Conservation (phyloP, 1,140 invertebrate species). For the Eueides isabella region DNA sequence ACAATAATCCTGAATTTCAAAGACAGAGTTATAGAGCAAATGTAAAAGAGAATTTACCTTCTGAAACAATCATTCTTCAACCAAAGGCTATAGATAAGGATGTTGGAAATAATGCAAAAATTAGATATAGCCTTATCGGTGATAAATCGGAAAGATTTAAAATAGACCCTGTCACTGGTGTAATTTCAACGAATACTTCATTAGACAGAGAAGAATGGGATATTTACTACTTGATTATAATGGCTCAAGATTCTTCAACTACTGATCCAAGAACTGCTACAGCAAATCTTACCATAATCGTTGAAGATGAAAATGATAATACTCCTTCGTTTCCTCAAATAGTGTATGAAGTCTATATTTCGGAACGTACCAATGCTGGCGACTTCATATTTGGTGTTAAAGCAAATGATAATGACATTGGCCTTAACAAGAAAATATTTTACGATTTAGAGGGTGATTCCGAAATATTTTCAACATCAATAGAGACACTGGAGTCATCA, state of each 20-base stretch:
- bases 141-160: constrained; percentile 90
- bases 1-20: constrained; percentile 93
- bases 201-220: constrained; percentile 91
- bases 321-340: constrained; percentile 89
- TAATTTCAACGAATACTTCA: constrained; percentile 87
- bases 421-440: constrained; percentile 89
- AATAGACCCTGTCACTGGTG: constrained; percentile 88
- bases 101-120: constrained; percentile 91
- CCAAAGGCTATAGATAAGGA: constrained; percentile 91
- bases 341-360: constrained; percentile 89
- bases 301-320: constrained; percentile 95
- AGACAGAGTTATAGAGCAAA: constrained; percentile 89
- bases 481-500: constrained; percentile 91
- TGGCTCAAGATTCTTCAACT: constrained; percentile 93
- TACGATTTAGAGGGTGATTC: constrained; percentile 92
- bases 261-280: constrained; percentile 90
- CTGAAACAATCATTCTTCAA: constrained; percentile 87
- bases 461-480: constrained; percentile 90
- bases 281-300: constrained; percentile 90
- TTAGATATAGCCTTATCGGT: constrained; percentile 91
- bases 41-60: constrained; percentile 89
- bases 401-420: constrained; percentile 91
- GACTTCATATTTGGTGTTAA: constrained; percentile 94
- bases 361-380: constrained; percentile 88
- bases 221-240: constrained; percentile 90